Percentiles rank a stretch among this genome's conserved stretches.
Evolutionary conservation across 2,113 vertebrate species (phyloP).

Genomic region (Acrocephalus arundinaceus): DNA sequence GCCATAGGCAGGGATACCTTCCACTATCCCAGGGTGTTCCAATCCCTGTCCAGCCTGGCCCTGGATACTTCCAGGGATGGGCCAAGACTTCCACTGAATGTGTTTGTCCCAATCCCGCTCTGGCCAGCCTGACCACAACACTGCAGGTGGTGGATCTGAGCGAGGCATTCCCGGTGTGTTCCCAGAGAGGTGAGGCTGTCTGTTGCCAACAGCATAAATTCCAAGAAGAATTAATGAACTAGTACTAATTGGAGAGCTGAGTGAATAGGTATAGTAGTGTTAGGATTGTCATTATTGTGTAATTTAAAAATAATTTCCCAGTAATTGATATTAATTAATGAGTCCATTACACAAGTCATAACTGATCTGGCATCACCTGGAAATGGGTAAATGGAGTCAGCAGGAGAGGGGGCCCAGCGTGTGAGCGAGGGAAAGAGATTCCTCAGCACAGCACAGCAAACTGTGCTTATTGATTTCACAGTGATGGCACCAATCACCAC

Average conservation of each 20-base stretch:
- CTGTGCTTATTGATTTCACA: not conserved
- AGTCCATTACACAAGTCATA: constrained; percentile 16
- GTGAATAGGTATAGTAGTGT: not conserved
- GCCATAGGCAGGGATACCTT: not conserved
- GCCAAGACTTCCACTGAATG: not conserved
- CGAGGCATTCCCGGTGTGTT: not conserved
- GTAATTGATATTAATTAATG: constrained; percentile 49
- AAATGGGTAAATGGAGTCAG: not conserved
- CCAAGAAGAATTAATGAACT: constrained; percentile 44
- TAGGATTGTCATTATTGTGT: not conserved
- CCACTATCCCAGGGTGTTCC: not conserved
- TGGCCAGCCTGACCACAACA: not conserved
- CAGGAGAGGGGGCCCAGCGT: not conserved
- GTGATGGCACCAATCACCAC: not conserved
- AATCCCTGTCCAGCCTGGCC: not conserved
- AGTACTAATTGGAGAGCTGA: constrained; percentile 24
- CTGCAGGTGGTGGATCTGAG: not conserved
- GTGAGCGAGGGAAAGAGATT: not conserved
- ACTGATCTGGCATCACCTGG: constrained; percentile 32
- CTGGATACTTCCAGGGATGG: not conserved
- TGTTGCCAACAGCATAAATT: constrained; percentile 20
- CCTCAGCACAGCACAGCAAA: not conserved
- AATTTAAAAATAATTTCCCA: constrained; percentile 47
- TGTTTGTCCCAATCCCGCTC: not conserved
- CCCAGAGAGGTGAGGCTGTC: not conserved